phyloP scores from a whole-genome alignment of 2,888 invertebrate species.

The Sinohyriopsis cumingii region DNA sequence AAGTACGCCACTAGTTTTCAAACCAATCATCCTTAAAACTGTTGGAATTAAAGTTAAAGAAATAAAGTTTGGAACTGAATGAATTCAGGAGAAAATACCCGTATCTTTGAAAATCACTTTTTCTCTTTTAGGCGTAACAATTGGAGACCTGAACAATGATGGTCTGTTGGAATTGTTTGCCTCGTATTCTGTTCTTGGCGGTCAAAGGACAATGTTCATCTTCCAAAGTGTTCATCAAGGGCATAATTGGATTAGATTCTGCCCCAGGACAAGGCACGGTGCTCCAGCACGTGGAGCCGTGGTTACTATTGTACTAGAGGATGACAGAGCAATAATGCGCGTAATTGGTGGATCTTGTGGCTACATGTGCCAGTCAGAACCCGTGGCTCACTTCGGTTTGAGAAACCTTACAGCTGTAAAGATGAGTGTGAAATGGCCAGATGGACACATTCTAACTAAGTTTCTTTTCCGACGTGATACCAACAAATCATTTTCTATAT shows the following conservation, averaged over 20 bases:
- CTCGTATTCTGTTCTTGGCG: constrained; percentile 43
- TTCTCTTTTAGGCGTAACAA: constrained; percentile 48
- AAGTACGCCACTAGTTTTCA: too few relatives aligned
- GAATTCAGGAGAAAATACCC: too few relatives aligned
- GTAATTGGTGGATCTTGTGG: constrained; percentile 63
- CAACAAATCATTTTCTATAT: constrained; percentile 15
- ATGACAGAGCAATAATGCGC: constrained; percentile 24
- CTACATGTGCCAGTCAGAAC: constrained; percentile 63
- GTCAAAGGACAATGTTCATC: constrained; percentile 15
- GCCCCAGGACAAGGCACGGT: constrained; percentile 53
- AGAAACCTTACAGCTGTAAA: constrained; percentile 19
- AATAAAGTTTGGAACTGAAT: too few relatives aligned
- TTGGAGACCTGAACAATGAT: constrained; percentile 59
- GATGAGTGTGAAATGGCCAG: constrained; percentile 46
- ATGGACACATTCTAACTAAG: constrained; percentile 31
- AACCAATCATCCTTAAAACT: too few relatives aligned
- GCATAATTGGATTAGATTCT: constrained; percentile 55
- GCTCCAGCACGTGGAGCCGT: constrained; percentile 63
- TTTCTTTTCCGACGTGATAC: constrained; percentile 12
- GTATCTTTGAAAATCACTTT: background rate
- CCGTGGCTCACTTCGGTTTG: constrained; percentile 64
- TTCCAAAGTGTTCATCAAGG: constrained; percentile 6
- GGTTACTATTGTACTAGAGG: constrained; percentile 47
- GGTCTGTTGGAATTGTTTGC: constrained; percentile 60
- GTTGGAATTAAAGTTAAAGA: too few relatives aligned